Evolutionary conservation across 2,797 vertebrate genomes (phyloP).

Genomic region (Poeciliopsis gracilis): DNA sequence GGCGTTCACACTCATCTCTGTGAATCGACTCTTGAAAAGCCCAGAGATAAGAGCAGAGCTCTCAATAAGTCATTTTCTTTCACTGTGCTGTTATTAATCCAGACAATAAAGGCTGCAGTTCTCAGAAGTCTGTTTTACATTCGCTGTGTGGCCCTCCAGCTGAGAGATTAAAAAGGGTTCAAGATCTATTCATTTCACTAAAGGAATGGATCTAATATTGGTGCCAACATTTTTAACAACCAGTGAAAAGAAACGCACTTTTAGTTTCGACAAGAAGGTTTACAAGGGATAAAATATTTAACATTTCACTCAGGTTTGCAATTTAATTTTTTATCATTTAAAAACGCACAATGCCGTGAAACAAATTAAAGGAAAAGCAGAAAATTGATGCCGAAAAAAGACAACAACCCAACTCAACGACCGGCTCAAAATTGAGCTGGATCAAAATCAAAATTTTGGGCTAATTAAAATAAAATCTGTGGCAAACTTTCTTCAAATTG

Average conservation of each 20-base stretch:
- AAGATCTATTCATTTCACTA: too few relatives aligned
- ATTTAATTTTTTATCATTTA: not conserved
- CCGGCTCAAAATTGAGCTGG: not conserved
- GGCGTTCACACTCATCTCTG: conserved; percentile 47
- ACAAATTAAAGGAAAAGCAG: not conserved
- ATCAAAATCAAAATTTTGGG: not conserved
- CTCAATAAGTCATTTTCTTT: conserved; percentile 56
- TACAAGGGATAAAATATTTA: not conserved
- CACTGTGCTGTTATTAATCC: conserved; percentile 58
- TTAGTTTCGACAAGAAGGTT: not conserved
- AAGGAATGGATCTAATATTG: not conserved
- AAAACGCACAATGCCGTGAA: not conserved
- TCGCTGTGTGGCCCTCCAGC: conserved; percentile 30
- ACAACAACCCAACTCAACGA: not conserved
- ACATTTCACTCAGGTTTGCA: not conserved
- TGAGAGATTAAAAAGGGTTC: not conserved
- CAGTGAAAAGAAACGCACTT: not conserved
- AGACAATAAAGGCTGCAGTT: conserved; percentile 53
- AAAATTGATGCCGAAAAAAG: not conserved
- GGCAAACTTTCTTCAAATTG: not conserved
- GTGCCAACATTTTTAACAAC: not conserved
- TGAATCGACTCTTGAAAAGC: conserved; percentile 38
- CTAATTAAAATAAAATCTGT: not conserved
- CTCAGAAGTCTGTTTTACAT: conserved; percentile 43
- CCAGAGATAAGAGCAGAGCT: conserved; percentile 42